Base-by-base conservation (phyloP, 2,797 vertebrate genomes). In the Perdix hodgsoniae region DNA sequence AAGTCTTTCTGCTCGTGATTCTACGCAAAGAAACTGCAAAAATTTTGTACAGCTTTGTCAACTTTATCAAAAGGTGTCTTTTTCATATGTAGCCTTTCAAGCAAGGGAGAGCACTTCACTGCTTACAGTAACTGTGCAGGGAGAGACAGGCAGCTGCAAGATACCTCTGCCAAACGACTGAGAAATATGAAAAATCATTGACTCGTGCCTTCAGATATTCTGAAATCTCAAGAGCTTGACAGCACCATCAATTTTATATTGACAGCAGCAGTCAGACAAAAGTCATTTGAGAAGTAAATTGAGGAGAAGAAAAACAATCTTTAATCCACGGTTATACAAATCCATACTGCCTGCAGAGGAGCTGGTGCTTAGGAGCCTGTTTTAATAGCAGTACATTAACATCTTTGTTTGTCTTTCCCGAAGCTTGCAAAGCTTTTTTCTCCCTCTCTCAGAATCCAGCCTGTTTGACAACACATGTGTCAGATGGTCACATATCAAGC, bases 181-280 rank as follows among this genome's bases (percentile, higher is more conserved):
- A 92, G 85, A 57, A 92, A 92, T 88, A 90, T 90, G 89, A 95
- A 93, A 94, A 71, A 6, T 37, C 50, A 27, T 79, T 91, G 86
- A 70, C 49, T 88, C 0, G 0, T 56, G 80, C 80, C 71, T 90
- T 95, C 74, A 92, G 57, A 84, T 90, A 84, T 65, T 79, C 80
- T 84, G 80, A 95, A 79, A 90, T 79, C 92, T 89, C 78, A 42
- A 74, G 65, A 91, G 84, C 89, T 91, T 95, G 93, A 95, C 93
- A 96, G 77, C 44, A 23, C 77, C 88, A 75, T 88, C 93, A 93
- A 94, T 96, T 93, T 63, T 84, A 61, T 92, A 96, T 95, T 93
- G 96, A 92, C 88, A 96, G 69, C 57, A 88, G 83, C 87, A 88
- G 91, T 88, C 89, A 92, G 83, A 90, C 54, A 90, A 88, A 94